Conservation (phyloP, 1,140 invertebrate species). For the Zeugodacus cucurbitae region DNA sequence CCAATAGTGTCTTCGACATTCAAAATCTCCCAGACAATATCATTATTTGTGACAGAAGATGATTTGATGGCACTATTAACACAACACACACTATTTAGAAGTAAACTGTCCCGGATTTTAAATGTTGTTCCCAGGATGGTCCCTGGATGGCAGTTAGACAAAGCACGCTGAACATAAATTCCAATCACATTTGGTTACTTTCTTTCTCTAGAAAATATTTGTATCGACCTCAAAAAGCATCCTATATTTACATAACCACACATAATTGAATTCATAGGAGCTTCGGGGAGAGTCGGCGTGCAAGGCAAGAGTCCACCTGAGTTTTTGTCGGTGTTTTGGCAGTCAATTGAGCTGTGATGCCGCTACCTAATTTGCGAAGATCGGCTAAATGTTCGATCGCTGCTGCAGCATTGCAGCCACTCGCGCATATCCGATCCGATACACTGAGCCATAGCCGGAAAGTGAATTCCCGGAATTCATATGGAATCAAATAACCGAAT, state of each 20-base stretch:
- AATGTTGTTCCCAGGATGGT: too few species aligned
- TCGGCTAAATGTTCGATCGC: background rate
- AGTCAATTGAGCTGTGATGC: constrained; percentile 17
- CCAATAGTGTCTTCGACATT: too few species aligned
- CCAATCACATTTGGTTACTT: background rate
- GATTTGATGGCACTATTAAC: too few species aligned
- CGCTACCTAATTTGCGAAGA: constrained; percentile 3
- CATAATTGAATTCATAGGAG: background rate
- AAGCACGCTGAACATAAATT: too few species aligned
- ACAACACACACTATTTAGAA: too few species aligned
- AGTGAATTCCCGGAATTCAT: background rate
- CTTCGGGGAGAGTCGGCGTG: background rate
- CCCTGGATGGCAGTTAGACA: too few species aligned
- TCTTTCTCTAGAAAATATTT: too few species aligned
- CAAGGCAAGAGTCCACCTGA: background rate
- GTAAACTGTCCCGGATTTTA: too few species aligned
- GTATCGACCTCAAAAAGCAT: background rate
- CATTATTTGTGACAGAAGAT: too few species aligned
- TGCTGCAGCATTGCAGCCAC: background rate
- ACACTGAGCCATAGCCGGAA: background rate
- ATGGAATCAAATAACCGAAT: constrained; percentile 9
- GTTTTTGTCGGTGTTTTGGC: background rate
- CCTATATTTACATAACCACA: background rate
- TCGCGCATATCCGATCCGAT: background rate
- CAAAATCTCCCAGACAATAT: too few species aligned